Conservation (phyloP, 2,888 invertebrate genomes). For the Graphium colonna region DNA sequence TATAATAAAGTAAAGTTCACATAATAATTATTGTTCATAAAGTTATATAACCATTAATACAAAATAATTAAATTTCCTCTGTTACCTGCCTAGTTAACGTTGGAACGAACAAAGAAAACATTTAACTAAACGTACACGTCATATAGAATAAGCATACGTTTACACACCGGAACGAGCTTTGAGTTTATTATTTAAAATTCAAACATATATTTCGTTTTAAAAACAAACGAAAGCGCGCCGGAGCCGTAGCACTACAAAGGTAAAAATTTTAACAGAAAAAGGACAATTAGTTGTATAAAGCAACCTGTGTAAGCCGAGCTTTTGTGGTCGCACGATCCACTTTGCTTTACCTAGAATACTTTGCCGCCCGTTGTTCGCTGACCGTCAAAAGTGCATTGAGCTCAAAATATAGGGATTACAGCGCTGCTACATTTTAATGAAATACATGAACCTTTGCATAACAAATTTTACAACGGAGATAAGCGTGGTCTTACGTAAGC, state of each 20-base stretch:
- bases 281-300: constrained; percentile 10
- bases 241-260: constrained; percentile 11
- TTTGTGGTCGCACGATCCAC: constrained; percentile 14
- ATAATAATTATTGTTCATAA: no score
- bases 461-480: neutral
- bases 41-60: no score
- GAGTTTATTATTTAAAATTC: neutral
- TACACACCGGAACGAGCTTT: neutral
- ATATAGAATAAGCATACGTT: neutral
- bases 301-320: constrained; percentile 1
- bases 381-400: constrained; percentile 16
- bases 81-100: no score
- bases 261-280: constrained; percentile 15
- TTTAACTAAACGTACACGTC: no score
- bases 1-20: no score
- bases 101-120: no score
- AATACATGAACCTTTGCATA: neutral
- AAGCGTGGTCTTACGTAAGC: neutral
- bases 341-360: neutral
- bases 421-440: constrained; percentile 6
- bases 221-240: neutral
- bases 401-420: constrained; percentile 5
- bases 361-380: constrained; percentile 4
- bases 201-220: neutral
- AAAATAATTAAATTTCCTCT: no score